Evolutionary conservation across 37 sponge, comb jelly and placozoan species (phyloP).

Genomic region (Beroe forskalii): DNA sequence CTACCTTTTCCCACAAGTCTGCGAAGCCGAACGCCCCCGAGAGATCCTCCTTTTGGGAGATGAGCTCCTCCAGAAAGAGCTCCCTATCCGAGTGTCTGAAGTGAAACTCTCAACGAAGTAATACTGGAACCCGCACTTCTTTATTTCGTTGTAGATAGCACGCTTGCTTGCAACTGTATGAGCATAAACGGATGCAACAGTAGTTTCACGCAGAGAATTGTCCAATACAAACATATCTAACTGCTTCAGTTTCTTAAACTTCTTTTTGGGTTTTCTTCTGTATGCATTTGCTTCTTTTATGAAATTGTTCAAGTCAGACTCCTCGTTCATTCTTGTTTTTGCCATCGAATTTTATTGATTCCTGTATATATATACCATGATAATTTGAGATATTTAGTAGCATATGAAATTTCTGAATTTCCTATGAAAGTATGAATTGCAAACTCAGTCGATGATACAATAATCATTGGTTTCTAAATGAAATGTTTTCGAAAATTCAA

Average conservation of each 20-base stretch:
- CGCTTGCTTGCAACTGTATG: constrained; percentile 83
- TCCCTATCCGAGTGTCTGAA: constrained; percentile 77
- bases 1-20: constrained; percentile 69
- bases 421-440: too few species aligned
- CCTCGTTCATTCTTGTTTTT: too few species aligned
- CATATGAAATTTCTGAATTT: too few species aligned
- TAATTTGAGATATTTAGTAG: too few species aligned
- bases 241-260: constrained; percentile 64
- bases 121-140: constrained; percentile 71
- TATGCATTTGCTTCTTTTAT: too few species aligned
- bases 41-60: constrained; percentile 69
- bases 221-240: constrained; percentile 81
- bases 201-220: constrained; percentile 90
- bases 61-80: constrained; percentile 71
- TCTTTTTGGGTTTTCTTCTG: too few species aligned
- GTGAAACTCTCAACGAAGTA: constrained; percentile 82
- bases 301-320: too few species aligned
- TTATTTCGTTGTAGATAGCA: constrained; percentile 66
- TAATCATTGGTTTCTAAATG: too few species aligned
- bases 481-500: too few species aligned
- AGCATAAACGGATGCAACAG: constrained; percentile 79
- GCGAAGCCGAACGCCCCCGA: constrained; percentile 73
- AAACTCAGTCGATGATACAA: too few species aligned
- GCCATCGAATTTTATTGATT: too few species aligned
- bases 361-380: too few species aligned